Evolutionary conservation across 2,888 invertebrate genomes (phyloP), one percentile per base, ranked within the genome.

Genomic region (Girardia tigrina): DNA sequence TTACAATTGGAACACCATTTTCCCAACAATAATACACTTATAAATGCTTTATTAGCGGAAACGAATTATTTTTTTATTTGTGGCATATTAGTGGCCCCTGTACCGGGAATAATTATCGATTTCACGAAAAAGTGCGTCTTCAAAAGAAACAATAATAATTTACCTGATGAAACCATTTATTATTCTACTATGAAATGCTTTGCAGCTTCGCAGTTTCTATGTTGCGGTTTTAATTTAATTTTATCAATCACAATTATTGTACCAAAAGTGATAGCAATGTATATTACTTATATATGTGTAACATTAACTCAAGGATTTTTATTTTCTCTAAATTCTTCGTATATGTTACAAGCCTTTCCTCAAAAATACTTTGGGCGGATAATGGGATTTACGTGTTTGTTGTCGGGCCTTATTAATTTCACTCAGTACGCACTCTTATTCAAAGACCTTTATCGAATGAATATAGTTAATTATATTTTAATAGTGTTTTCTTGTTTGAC

Each of bases 281-380:
- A 56, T 56, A 23, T 56, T 6, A 56, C 56, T 12, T 56, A 56
- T 56, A 20, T 56, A 56, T 56, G 56, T 56, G 56, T 16, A 12
- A 56, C 56, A 2, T 20, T 56, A 20, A 12, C 56, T 6, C 71
- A 28, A 26, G 71, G 16, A 26, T 71, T 71, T 23, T 29, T 71
- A 27, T 71, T 71, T 71, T 28, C 28, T 4, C 14, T 28, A 4
- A 27, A 28, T 27, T 28, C 28, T 29, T 26, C 71, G 6, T 28
- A 28, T 71, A n/a, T 12, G 14, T 71, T 71, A n/a, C 28, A 28
- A 28, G 71, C 71, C 16, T 71, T 71, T 29, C 71, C 71, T 71
- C 16, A 2, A 6, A 71, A n/a, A 23, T 71, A n/a, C 27, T 71
- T 71, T 23, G 71, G 71, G 23, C 4, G 28, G 28, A 28, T 23